phyloP scores from a whole-genome alignment of 2,888 invertebrate genomes.

The Seladonia tumulorum region DNA sequence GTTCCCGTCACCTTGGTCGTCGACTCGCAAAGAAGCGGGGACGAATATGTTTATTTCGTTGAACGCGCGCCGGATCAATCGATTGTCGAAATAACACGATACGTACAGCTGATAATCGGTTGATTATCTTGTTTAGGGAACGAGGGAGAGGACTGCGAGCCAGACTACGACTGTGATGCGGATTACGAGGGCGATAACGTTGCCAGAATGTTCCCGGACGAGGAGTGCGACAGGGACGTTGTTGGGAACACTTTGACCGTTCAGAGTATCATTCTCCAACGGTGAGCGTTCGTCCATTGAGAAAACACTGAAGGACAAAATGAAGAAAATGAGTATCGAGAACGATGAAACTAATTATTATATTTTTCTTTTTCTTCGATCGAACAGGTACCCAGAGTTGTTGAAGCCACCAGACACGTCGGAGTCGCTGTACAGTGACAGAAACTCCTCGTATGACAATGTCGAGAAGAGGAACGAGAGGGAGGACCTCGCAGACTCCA shows the following conservation, averaged over 20 bases:
- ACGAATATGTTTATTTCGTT: background rate
- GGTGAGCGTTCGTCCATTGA: slow-evolving; percentile 83
- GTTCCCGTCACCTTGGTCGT: background rate
- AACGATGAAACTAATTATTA: background rate
- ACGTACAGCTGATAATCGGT: background rate
- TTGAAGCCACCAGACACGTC: slow-evolving; percentile 86
- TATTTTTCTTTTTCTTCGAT: background rate
- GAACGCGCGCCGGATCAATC: background rate
- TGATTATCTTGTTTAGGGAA: slow-evolving; percentile 82
- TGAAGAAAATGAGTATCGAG: background rate
- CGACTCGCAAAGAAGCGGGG: background rate
- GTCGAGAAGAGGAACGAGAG: slow-evolving; percentile 86
- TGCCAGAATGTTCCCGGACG: slow-evolving; percentile 84
- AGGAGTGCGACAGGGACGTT: slow-evolving; percentile 83
- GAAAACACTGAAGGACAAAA: too few relatives aligned
- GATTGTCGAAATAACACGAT: background rate
- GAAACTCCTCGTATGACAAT: slow-evolving; percentile 91
- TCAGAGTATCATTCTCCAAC: slow-evolving; percentile 91
- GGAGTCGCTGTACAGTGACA: slow-evolving; percentile 80
- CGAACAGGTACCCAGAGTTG: slow-evolving; percentile 89
- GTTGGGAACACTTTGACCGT: slow-evolving; percentile 88
- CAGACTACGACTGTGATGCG: slow-evolving; percentile 86
- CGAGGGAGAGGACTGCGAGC: slow-evolving; percentile 85
- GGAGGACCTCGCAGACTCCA: slow-evolving; percentile 78
- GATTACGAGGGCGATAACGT: slow-evolving; percentile 84